Base-by-base conservation (phyloP, 2,113 vertebrate genomes). In the Dryoscopus gambensis region DNA sequence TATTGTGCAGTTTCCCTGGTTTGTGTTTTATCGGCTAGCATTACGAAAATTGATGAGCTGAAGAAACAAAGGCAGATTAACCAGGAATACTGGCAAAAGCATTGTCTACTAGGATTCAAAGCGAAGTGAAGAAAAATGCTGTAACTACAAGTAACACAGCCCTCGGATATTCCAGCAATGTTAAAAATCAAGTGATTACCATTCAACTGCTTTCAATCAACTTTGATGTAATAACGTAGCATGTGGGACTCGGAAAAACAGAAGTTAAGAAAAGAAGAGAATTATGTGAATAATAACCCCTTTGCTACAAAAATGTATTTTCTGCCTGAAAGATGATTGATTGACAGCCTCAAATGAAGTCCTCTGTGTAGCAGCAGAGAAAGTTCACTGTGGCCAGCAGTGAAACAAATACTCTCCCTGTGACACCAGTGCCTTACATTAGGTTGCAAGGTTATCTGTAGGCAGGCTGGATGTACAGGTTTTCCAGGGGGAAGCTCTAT, bases 181-280 rank as follows among this genome's bases (percentile, higher is more conserved):
- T 75, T 97, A 94, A 96, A 96, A 97, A 91, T 83, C 65, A 76
- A 86, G 93, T 64, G 79, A 73, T 94, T 96, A 79, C 74, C 82
- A 46, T 77, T 96, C 95, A 94, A 96, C 75, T 94, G 64, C 79
- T 92, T 96, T 96, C 96, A 94, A 96, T 96, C 92, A 94, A 75
- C 44, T 88, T 77, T 93, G 52, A 91, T 68, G 88, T 86, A 93
- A 91, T 91, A 75, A 80, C 15, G 9, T 90, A 91, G 86, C 64
- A 55, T 69, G 40, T 77, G 71, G 39, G 73, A 57, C 84, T 93
- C 11, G 1, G 87, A 77, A 96, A 93, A 90, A 91, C 56, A 95
- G 71, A 93, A 84, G 73, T 84, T 90, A 75, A 86, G 65, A 82
- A 90, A 92, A 85, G 56, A 44, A 81, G 55, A 90, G 49, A 81